Base-by-base conservation (phyloP, 2,797 vertebrate genomes). In the Neosilurus mollespiculum region DNA sequence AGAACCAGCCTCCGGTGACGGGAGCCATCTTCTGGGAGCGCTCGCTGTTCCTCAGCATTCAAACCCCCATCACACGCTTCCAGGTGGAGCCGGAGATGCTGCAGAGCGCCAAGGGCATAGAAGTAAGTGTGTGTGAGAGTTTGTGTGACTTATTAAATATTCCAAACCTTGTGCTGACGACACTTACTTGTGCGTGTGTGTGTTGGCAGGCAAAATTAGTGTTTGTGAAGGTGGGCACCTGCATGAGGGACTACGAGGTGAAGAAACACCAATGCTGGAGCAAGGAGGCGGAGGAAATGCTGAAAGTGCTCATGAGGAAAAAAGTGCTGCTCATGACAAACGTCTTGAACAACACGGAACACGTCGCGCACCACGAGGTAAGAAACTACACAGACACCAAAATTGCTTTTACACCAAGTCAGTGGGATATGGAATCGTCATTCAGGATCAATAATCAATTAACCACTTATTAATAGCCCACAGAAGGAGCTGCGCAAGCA, bases 11-110 rank as follows among this genome's bases (percentile, higher is more conserved):
- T 65, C 96, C 96, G 0, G 90, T 96, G 66, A 95, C 97, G 1
- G 97, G 97, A 34, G 94, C 96, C 15, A 96, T 99, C 84, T 91
- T 89, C 85, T 99, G 98, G 98, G 93, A 91, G 0, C 93, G 92
- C 0, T 95, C 91, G 14, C 96, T 99, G 58, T 93, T 95, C 86
- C 43, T 86, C 14, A 90, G 92, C n/a, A 95, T 98, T 69, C 96
- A 96, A 80, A 89, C 89, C 78, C 93, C 95, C 85, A 93, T 98
- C 78, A 84, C 95, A 75, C 88, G 94, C 0, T 97, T 99, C 86
- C 91, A 95, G 20, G 92, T 96, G 82, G 93, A 93, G 4, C 90
- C 92, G 3, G 96, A 95, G 75, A 89, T 98, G 86, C 86, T 96
- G 87, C 85, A 93, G 24, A 93, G 90, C 70, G 92, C 96, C 12